These are phyloP conservation scores for Diaprepes abbreviatus DNA, from an alignment of 2,888 invertebrate species.

Conservation along the genomic window DNA sequence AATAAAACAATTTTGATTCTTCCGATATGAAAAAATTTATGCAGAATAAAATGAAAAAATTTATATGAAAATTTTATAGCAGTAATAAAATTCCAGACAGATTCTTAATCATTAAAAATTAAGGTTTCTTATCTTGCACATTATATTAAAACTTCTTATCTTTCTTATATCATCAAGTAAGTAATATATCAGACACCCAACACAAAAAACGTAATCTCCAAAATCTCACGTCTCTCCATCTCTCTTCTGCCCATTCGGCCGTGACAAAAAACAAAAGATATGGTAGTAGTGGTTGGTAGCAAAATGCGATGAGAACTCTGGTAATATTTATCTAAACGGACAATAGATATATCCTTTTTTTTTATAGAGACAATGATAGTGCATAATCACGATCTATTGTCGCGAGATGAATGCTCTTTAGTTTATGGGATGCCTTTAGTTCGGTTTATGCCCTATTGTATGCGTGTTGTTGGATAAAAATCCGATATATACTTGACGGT, in stretches of 20 bases:
- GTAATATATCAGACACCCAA: slow-evolving; percentile 26
- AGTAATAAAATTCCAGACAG: not conserved
- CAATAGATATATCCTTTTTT: slow-evolving; percentile 36
- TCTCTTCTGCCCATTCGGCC: not conserved
- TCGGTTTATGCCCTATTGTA: slow-evolving; percentile 9
- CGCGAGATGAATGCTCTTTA: slow-evolving; percentile 59
- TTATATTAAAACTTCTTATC: slow-evolving; percentile 9
- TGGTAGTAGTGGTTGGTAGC: slow-evolving; percentile 32
- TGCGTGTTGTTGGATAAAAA: slow-evolving; percentile 1
- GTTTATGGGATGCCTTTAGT: slow-evolving; percentile 14
- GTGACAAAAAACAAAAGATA: slow-evolving; percentile 23
- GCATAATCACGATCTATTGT: slow-evolving; percentile 65
- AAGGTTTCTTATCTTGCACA: slow-evolving; percentile 10
- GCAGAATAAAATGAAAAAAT: no score
- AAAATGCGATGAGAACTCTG: slow-evolving; percentile 27
- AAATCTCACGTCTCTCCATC: slow-evolving; percentile 11
- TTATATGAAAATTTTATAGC: not conserved
- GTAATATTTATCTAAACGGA: slow-evolving; percentile 35
- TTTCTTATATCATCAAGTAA: slow-evolving; percentile 1
- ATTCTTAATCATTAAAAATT: slow-evolving; percentile 22
- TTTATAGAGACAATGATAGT: slow-evolving; percentile 58
- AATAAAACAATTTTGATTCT: no score
- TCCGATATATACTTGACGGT: not conserved
- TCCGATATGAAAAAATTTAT: no score
- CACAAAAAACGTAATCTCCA: slow-evolving; percentile 27